These are phyloP conservation scores for Leptobrachium leishanense DNA, from an alignment of 2,113 vertebrate genomes.

Conservation along the genomic window DNA sequence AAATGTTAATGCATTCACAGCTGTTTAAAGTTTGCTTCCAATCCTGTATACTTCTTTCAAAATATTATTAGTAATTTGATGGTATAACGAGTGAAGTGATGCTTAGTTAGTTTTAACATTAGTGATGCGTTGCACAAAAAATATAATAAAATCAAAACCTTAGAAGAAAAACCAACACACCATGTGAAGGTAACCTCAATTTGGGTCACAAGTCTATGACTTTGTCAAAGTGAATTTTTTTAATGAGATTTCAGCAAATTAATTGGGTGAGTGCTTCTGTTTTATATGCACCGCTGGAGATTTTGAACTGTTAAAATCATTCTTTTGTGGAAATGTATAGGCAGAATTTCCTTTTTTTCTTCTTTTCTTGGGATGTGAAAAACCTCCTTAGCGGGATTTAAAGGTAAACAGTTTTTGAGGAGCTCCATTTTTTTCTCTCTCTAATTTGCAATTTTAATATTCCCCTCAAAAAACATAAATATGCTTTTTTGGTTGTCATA, in stretches of 20 bases:
- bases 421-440: too few species aligned
- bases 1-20: too few species aligned
- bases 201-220: constrained; percentile 73
- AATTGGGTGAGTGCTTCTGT: constrained; percentile 65
- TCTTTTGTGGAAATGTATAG: constrained; percentile 9
- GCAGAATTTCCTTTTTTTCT: background rate
- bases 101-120: background rate
- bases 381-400: too few species aligned
- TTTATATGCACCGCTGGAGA: constrained; percentile 27
- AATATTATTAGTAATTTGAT: too few species aligned
- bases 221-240: constrained; percentile 74
- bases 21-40: too few species aligned
- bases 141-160: constrained; percentile 63
- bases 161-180: constrained; percentile 57
- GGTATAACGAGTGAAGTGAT: too few species aligned
- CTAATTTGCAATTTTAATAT: too few species aligned
- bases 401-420: too few species aligned
- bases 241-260: constrained; percentile 79
- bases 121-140: constrained; percentile 66
- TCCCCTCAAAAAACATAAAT: too few species aligned
- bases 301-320: background rate
- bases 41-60: too few species aligned
- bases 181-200: constrained; percentile 71
- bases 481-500: too few species aligned
- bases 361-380: too few species aligned